Evolutionary conservation across 92 coral and sea anemone species (phyloP).

Genomic region (Epizoanthus stellaris): DNA sequence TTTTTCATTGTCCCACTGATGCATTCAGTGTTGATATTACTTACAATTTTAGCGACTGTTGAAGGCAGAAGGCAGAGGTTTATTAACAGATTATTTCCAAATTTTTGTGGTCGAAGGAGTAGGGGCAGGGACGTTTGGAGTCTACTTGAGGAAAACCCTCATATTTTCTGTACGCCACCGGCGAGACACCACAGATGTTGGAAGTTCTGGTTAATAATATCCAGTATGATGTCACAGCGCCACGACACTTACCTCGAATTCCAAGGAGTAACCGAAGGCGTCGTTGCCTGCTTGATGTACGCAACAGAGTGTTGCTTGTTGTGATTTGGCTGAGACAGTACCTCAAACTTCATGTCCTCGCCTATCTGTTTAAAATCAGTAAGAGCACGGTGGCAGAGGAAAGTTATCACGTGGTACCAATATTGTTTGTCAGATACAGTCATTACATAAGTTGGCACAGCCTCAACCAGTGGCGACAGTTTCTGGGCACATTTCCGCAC

Average conservation of each 20-base stretch:
- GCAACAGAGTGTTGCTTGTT: conserved; percentile 53
- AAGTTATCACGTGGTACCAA: conserved; percentile 46
- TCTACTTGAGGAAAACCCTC: conserved; percentile 1
- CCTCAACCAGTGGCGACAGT: conserved; percentile 18
- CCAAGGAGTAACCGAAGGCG: conserved; percentile 26
- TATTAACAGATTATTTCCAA: not conserved
- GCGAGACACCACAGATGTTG: conserved; percentile 20
- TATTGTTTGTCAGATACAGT: conserved; percentile 14
- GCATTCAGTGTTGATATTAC: not conserved
- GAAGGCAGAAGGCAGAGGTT: not conserved
- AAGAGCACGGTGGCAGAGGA: conserved; percentile 59
- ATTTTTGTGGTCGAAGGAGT: conserved; percentile 3
- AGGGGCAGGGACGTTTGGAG: conserved; percentile 35
- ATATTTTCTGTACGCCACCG: conserved; percentile 41
- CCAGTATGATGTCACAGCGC: not conserved
- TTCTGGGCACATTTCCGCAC: conserved; percentile 19
- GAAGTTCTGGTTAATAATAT: not conserved
- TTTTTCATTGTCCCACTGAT: not conserved
- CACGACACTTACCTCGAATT: conserved; percentile 32
- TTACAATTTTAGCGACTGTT: conserved; percentile 7
- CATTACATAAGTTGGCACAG: conserved; percentile 43
- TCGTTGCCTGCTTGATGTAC: conserved; percentile 50
- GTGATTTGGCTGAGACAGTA: conserved; percentile 50
- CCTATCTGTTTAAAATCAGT: conserved; percentile 41
- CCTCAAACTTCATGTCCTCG: conserved; percentile 28